phyloP scores from a whole-genome alignment of 2,797 vertebrate species.

The Sebastolobus altivelis region DNA sequence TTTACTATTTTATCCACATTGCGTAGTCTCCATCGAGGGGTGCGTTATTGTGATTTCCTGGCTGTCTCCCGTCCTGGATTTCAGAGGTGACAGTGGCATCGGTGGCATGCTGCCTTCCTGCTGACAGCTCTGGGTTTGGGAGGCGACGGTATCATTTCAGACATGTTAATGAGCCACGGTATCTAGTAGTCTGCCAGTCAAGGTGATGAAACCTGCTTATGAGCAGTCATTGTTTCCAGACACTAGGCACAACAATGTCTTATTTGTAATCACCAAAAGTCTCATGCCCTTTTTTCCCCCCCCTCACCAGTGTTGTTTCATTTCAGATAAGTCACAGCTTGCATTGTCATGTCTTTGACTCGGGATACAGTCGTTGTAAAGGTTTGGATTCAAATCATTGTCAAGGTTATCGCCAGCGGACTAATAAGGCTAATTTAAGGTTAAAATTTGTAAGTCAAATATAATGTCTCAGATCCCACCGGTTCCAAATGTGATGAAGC shows the following conservation, averaged over 20 bases:
- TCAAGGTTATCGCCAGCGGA: conserved; percentile 1
- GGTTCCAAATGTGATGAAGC: conserved; percentile 13
- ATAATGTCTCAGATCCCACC: conserved; percentile 1
- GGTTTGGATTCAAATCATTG: conserved; percentile 14
- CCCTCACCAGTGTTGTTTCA: background rate
- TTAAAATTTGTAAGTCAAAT: conserved; percentile 35
- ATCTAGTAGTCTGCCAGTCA: conserved; percentile 57
- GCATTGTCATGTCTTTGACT: conserved; percentile 17
- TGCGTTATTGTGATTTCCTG: conserved; percentile 24
- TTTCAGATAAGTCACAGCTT: conserved; percentile 10
- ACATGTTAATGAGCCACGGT: conserved; percentile 60
- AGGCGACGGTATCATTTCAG: conserved; percentile 50
- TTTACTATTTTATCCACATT: conserved; percentile 10
- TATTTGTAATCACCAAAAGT: conserved; percentile 24
- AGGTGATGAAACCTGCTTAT: conserved; percentile 49
- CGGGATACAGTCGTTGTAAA: background rate
- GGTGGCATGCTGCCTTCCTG: conserved; percentile 35
- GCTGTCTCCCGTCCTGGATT: conserved; percentile 21
- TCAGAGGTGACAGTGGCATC: conserved; percentile 42
- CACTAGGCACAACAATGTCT: background rate
- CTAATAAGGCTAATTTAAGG: conserved; percentile 24
- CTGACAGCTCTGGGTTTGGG: conserved; percentile 47
- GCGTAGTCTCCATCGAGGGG: conserved; percentile 11
- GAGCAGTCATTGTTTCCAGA: conserved; percentile 27
- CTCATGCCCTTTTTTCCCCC: background rate